Conservation (phyloP, 2,888 invertebrate species). For the Drosophila macrospina region DNA sequence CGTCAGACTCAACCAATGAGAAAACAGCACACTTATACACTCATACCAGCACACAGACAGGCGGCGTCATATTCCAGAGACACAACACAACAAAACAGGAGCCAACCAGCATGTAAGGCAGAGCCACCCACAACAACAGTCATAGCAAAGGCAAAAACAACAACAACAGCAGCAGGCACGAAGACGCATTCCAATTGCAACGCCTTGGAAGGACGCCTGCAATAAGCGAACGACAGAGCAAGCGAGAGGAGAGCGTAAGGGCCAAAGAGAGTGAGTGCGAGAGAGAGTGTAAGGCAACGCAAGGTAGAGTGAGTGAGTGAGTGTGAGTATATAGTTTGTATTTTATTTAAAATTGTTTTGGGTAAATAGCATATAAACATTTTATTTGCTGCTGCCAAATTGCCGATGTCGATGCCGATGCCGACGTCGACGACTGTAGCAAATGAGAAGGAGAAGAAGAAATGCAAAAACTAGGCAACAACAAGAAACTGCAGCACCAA, state of each 20-base stretch:
- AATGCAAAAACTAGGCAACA: constrained; percentile 29
- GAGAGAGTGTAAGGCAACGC: constrained; percentile 26
- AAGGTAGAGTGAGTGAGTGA: constrained; percentile 17
- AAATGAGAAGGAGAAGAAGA: constrained; percentile 46
- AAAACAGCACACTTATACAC: constrained; percentile 64
- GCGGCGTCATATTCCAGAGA: constrained; percentile 77
- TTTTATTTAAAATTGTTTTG: constrained; percentile 81
- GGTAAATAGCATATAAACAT: constrained; percentile 80
- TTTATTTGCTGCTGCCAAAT: constrained; percentile 78
- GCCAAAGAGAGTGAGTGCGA: constrained; percentile 17
- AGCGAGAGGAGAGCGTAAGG: constrained; percentile 27
- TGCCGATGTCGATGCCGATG: constrained; percentile 30
- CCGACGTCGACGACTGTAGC: constrained; percentile 25
- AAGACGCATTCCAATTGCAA: constrained; percentile 78
- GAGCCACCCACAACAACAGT: constrained; percentile 63
- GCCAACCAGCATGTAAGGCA: constrained; percentile 74
- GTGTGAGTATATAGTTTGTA: constrained; percentile 60
- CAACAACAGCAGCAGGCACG: constrained; percentile 56
- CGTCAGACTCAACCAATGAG: constrained; percentile 79
- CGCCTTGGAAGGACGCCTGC: constrained; percentile 68
- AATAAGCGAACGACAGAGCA: constrained; percentile 37
- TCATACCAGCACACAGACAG: constrained; percentile 68
- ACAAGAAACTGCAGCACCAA: constrained; percentile 63
- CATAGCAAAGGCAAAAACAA: constrained; percentile 16
- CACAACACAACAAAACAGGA: constrained; percentile 79